These are phyloP conservation scores for Megalops atlanticus DNA, from an alignment of 2,113 vertebrate species.

Conservation along the genomic window DNA sequence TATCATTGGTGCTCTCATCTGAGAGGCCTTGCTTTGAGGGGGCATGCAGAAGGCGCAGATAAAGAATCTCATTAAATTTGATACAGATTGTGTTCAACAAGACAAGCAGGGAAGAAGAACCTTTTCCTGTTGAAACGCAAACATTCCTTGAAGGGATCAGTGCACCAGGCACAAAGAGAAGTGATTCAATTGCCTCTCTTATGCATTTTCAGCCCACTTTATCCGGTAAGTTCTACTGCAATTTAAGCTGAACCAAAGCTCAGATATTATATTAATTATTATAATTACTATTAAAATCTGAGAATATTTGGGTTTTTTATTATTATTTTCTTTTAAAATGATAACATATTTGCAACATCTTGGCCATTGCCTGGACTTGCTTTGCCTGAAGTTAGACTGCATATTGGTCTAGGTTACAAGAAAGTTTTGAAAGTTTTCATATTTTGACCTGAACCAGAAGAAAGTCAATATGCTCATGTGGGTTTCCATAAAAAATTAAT, in stretches of 20 bases:
- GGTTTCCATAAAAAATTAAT: too few relatives aligned
- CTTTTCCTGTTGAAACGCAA: not conserved
- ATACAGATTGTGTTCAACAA: not conserved
- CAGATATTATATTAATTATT: too few relatives aligned
- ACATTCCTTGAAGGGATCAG: not conserved
- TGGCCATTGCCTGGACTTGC: too few relatives aligned
- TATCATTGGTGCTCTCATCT: not conserved
- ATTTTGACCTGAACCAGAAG: too few relatives aligned
- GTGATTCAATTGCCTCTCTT: not conserved
- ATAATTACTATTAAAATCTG: too few relatives aligned
- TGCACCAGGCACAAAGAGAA: not conserved
- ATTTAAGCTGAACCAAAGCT: not conserved
- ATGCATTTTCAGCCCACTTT: not conserved
- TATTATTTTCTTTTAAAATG: too few relatives aligned
- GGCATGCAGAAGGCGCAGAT: not conserved
- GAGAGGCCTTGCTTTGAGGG: not conserved
- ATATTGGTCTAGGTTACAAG: too few relatives aligned
- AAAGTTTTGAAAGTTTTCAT: too few relatives aligned
- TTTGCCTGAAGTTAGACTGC: too few relatives aligned
- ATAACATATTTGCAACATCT: too few relatives aligned
- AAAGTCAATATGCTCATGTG: too few relatives aligned
- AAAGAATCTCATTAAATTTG: slow-evolving; percentile 6
- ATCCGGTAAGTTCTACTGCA: not conserved
- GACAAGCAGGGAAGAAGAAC: not conserved
- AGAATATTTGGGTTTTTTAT: too few relatives aligned